Base-by-base conservation (phyloP, 2,797 vertebrate species). In the Ara ararauna region DNA sequence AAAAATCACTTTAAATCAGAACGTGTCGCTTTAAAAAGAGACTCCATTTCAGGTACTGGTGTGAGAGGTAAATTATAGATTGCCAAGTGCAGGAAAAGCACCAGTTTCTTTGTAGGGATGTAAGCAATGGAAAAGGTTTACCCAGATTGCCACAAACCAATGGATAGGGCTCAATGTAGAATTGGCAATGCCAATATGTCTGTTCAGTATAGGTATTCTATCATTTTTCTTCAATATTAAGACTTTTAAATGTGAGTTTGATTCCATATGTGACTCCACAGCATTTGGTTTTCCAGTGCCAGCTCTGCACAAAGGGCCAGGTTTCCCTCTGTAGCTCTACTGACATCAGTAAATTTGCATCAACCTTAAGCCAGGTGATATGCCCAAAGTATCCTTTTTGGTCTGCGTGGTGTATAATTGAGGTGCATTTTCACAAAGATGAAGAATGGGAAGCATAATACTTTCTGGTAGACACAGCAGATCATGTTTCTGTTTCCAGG, bases 1-100 rank as follows among this genome's bases (percentile, higher is more conserved):
- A 58, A 54, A 89, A 95, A 83, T 11, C 23, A 60, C 30, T 87
- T 84, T 26, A 79, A 86, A 70, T 79, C 68, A 64, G 34, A 65
- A 68, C 21, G 5, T 4, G 14, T 26, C 5, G 54, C 54, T 73
- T 89, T 75, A 85, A 80, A 78, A 78, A 61, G 40, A 92, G 17
- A 26, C 26, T 64, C 9, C 3, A 36, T 51, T 74, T 83, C 47
- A 78, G 56, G 70, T 17, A 62, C 27, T 29, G 10, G 45, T 32
- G 4, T 68, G 67, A 85, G 17, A 91, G 27, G 30, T 47, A 51
- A 91, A 85, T 72, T 77, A 47, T 7, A 74, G 24, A 60, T 20
- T 58, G 17, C 21, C 42, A 84, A 68, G 40, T 38, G 56, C 38
- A 50, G 42, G 26, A 72, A 85, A 87, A 29, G 19, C 13, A 60